phyloP scores from a whole-genome alignment of 2,888 invertebrate genomes.

The Brenthis daphne region DNA sequence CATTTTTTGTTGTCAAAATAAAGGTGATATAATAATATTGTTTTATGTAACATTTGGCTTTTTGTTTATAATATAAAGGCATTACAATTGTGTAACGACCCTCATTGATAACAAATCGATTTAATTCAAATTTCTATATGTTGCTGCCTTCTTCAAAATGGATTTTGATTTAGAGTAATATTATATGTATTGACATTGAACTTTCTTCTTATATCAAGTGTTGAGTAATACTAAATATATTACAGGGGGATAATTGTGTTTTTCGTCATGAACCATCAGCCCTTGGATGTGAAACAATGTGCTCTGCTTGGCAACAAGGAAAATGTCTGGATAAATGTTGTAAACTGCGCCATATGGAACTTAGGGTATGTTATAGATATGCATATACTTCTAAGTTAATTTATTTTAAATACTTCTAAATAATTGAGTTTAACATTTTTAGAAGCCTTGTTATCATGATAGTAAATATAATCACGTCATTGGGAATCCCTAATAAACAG shows the following conservation, averaged over 20 bases:
- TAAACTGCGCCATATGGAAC: conserved; percentile 92
- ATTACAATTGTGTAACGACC: conserved; percentile 34
- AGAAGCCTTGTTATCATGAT: too few relatives aligned
- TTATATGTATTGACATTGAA: neutral
- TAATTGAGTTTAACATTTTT: too few relatives aligned
- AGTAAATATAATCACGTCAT: too few relatives aligned
- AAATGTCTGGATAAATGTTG: conserved; percentile 90
- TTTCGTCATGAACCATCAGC: conserved; percentile 93
- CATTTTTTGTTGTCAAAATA: neutral
- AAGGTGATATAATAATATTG: conserved; percentile 5
- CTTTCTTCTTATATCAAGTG: neutral
- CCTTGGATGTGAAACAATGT: conserved; percentile 90
- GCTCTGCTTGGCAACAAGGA: conserved; percentile 91
- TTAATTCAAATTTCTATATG: neutral
- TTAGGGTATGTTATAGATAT: conserved; percentile 81
- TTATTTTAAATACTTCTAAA: too few relatives aligned
- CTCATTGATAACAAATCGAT: conserved; percentile 8
- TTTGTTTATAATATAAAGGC: conserved; percentile 31
- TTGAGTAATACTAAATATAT: conserved; percentile 28
- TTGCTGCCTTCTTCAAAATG: neutral
- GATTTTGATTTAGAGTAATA: neutral
- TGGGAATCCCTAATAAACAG: too few relatives aligned
- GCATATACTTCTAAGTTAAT: neutral
- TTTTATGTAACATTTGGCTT: conserved; percentile 31
- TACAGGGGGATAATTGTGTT: conserved; percentile 89